Evolutionary conservation across 2,113 vertebrate species (phyloP), one percentile per base, ranked within the genome.

Genomic region (Alces alces): DNA sequence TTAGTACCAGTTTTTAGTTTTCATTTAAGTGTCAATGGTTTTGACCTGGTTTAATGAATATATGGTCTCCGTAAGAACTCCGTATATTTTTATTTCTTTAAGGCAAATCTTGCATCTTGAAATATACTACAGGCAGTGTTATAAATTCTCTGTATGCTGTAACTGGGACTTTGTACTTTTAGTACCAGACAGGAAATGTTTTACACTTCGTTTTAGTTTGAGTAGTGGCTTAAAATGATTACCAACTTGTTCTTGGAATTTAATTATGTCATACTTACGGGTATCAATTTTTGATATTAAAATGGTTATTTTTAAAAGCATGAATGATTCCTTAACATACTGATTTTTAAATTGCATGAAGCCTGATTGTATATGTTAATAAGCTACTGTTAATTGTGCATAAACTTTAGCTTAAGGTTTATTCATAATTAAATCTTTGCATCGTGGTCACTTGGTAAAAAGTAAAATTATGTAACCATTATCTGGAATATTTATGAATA

Each of bases 391-490:
- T 78, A 93, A 64, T 90, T 84, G 55, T 23, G 7, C 86, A 6
- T 61, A 64, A 82, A 84, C 17, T 86, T 91, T 30, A 85, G 17
- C 8, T 82, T 64, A 58, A 66, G 5, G 4, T 93, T 91, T 94
- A 84, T 85, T 92, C 21, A 47, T 94, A 84, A 89, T 58, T 86
- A 73, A 83, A 39, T 89, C n/a, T 52, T 82, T 64, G 78, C 25
- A 73, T 92, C 33, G 16, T 50, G 45, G 58, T 94, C 43, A 60
- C 85, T 70, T 61, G 33, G 7, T 78, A 16, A 55, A 92, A 85
- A 91, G 16, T 91, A 96, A 87, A 92, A 79, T 88, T 83, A 55
- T 92, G 57, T 97, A 70, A 92, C 64, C 50, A 23, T 94, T 87
- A 78, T 79, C 28, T 80, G 52, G 12, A 93, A 76, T 93, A 57